phyloP scores from a whole-genome alignment of 2,113 vertebrate genomes.

The Hyperoodon ampullatus region DNA sequence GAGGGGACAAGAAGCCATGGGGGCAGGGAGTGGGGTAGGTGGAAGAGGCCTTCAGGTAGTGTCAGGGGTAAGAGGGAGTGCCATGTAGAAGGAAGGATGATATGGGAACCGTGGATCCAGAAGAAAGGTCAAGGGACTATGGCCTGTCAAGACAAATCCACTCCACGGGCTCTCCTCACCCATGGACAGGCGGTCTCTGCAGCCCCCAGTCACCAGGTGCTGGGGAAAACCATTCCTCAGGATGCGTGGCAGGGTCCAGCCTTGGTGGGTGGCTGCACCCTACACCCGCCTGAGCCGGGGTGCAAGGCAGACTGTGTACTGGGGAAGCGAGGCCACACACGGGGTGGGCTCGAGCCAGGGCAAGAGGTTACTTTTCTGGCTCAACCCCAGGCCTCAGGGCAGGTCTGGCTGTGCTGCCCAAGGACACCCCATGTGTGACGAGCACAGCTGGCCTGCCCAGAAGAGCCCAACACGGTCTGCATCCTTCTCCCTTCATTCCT shows the following conservation, averaged over 20 bases:
- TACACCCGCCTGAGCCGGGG: not conserved
- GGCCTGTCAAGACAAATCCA: not conserved
- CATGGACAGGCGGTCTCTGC: not conserved
- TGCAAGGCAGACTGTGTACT: not conserved
- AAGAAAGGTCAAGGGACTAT: not conserved
- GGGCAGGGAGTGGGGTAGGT: not conserved
- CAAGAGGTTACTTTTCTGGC: constrained; percentile 36
- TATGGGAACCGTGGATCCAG: not conserved
- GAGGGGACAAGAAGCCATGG: not conserved
- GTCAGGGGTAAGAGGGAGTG: not conserved
- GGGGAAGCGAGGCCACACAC: constrained; percentile 49
- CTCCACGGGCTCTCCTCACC: not conserved
- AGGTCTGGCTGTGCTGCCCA: constrained; percentile 60
- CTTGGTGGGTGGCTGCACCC: not conserved
- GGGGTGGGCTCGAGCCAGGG: constrained; percentile 14
- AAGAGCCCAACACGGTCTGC: not conserved
- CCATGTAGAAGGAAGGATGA: not conserved
- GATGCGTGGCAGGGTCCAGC: not conserved
- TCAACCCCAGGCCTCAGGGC: constrained; percentile 20
- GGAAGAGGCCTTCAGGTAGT: not conserved
- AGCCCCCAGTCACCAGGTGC: not conserved
- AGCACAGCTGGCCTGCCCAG: constrained; percentile 56
- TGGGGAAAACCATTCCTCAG: not conserved
- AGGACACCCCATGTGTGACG: constrained; percentile 61
- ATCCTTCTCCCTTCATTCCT: constrained; percentile 65